A percentile compares a stretch with the other conserved stretches of the same genome.
Conservation (phyloP, 2,113 vertebrate genomes). For the Sterrhoptilus dennistouni region DNA sequence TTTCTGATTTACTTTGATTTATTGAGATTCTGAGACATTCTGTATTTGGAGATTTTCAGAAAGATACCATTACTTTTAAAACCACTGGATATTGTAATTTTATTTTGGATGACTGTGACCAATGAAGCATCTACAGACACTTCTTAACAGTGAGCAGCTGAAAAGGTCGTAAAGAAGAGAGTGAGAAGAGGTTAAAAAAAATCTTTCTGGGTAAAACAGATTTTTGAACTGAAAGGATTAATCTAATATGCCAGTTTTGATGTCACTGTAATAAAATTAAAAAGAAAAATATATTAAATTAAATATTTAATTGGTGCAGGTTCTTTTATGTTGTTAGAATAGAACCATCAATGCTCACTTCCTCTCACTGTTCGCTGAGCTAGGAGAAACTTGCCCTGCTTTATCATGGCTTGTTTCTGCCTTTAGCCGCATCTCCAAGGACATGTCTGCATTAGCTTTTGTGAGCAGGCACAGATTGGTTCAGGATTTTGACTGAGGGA, state of each 20-base stretch:
- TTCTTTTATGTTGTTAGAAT: background rate
- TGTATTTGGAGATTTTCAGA: background rate
- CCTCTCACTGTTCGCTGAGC: background rate
- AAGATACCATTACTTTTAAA: background rate
- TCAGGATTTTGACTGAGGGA: background rate
- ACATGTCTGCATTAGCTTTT: background rate
- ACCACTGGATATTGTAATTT: fast-evolving
- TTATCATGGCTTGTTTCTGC: background rate
- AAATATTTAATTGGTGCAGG: background rate
- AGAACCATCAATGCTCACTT: background rate
- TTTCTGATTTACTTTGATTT: background rate
- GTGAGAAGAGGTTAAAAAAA: background rate
- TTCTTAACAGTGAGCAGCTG: background rate
- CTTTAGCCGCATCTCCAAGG: background rate
- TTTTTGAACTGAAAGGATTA: background rate
- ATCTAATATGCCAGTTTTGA: background rate
- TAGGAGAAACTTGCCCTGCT: background rate
- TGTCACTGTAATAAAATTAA: background rate
- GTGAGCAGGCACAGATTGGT: background rate
- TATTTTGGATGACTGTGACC: background rate
- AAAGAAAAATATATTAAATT: background rate
- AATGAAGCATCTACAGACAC: background rate
- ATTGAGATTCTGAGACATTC: background rate
- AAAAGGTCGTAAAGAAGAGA: background rate
- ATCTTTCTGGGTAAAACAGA: background rate